Base-by-base conservation (phyloP, 2,113 vertebrate species). In the Hemibagrus wyckioides region DNA sequence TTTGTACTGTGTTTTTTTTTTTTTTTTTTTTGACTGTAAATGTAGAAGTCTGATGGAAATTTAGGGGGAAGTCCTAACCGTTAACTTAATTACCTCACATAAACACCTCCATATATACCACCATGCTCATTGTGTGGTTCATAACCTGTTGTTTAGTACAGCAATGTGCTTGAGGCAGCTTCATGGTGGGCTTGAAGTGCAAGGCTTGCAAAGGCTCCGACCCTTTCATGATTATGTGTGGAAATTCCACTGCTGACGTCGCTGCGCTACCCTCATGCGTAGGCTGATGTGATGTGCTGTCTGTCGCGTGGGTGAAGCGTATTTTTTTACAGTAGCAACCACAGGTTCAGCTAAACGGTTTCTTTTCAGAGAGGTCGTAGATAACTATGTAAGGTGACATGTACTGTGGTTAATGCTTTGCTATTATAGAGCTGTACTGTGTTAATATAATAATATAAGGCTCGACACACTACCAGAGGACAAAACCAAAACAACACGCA, bases 181-280 rank as follows among this genome's bases (percentile, higher is more conserved):
- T 82, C 17, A 69, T 69, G 89, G 87, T 89, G 87, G 87, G 89
- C 89, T 86, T 84, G 50, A 86, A 77, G 54, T 77, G 57, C 85
- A 82, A 82, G 23, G 61, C 3, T 63, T 41, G 67, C 28, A 80
- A 76, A 80, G 79, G 36, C 75, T 83, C 65, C 0, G 25, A 54
- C 39, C 77, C 79, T 85, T 86, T 85, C 52, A 82, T 71, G 33
- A 71, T 30, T 28, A 50, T 77, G 65, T 9, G 1, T 90, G 89
- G 89, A 90, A 90, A 90, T 90, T 89, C 89, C 89, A 76, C 83
- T 33, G 36, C 56, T 90, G 89, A 84, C 65, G 87, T 86, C 10
- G 0, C 30, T 7, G 19, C 19, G 23, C 41, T 19, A 54, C 0
- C 14, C 1, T 48, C 9, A 6, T 75, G 39, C 48, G 56, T 50